Conservation (phyloP, 2,888 invertebrate species). For the Spialia ferax region DNA sequence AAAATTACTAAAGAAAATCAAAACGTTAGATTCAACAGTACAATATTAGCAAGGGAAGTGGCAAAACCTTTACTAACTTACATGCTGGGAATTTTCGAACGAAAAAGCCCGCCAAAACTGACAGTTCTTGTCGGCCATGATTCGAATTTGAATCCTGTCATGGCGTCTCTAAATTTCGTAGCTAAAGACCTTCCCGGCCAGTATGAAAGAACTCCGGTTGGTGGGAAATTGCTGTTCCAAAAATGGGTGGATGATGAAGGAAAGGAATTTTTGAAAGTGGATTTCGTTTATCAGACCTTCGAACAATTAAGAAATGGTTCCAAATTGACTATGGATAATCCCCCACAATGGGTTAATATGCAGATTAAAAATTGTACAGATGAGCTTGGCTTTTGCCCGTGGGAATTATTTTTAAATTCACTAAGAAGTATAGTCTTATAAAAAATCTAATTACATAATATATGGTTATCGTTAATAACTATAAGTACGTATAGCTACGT, state of each 20-base stretch:
- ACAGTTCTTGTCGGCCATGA: constrained; percentile 70
- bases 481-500: no score
- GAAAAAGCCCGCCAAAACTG: constrained; percentile 52
- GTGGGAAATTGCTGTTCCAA: constrained; percentile 73
- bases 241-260: constrained; percentile 61
- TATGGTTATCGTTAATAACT: no score
- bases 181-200: constrained; percentile 59
- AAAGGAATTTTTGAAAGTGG: constrained; percentile 59
- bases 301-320: constrained; percentile 60
- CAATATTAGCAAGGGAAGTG: constrained; percentile 57
- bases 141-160: constrained; percentile 63
- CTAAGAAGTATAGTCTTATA: constrained; percentile 1
- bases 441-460: no score
- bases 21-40: constrained; percentile 64
- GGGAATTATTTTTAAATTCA: constrained; percentile 55
- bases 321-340: constrained; percentile 53
- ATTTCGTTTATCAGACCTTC: constrained; percentile 64
- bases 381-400: constrained; percentile 60
- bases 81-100: constrained; percentile 54
- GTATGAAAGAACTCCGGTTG: constrained; percentile 67
- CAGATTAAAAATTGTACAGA: constrained; percentile 58
- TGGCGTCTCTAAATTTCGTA: constrained; percentile 60
- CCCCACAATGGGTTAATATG: constrained; percentile 58
- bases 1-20: constrained; percentile 60
- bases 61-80: constrained; percentile 59